A percentile compares a stretch with the other conserved stretches of the same genome.
phyloP scores from a whole-genome alignment of 2,888 invertebrate genomes.

The Mechanitis messenoides region DNA sequence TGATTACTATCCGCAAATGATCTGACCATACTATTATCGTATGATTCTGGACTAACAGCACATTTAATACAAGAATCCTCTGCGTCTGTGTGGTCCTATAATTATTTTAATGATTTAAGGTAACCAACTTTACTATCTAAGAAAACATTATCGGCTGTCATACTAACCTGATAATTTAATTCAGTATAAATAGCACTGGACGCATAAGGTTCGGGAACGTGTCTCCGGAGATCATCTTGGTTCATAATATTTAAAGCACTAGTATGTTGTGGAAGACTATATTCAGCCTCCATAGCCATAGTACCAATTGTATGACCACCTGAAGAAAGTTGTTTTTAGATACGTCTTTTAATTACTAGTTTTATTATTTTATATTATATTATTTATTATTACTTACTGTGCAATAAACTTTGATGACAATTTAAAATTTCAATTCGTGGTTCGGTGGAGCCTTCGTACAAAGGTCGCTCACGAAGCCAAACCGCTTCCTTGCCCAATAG shows the following conservation, averaged over 20 bases:
- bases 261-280: slow-evolving; percentile 66
- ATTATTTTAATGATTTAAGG: slow-evolving; percentile 20
- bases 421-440: slow-evolving; percentile 69
- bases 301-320: slow-evolving; percentile 62
- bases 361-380: not conserved
- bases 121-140: not conserved
- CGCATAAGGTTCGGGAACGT: slow-evolving; percentile 83
- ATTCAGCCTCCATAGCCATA: slow-evolving; percentile 70
- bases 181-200: slow-evolving; percentile 81
- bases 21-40: slow-evolving; percentile 72
- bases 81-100: slow-evolving; percentile 68
- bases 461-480: slow-evolving; percentile 64
- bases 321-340: slow-evolving; percentile 30
- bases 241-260: slow-evolving; percentile 54
- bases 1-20: slow-evolving; percentile 68
- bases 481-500: slow-evolving; percentile 69
- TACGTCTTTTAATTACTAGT: not conserved
- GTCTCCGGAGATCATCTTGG: slow-evolving; percentile 55
- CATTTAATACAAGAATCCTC: slow-evolving; percentile 76
- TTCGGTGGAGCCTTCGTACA: slow-evolving; percentile 66
- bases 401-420: slow-evolving; percentile 64
- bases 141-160: not conserved
- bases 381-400: slow-evolving; percentile 42
- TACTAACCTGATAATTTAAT: slow-evolving; percentile 61
- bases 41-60: slow-evolving; percentile 74